phyloP scores from a whole-genome alignment of 2,797 vertebrate genomes.

The Schizothorax lantsangensis region DNA sequence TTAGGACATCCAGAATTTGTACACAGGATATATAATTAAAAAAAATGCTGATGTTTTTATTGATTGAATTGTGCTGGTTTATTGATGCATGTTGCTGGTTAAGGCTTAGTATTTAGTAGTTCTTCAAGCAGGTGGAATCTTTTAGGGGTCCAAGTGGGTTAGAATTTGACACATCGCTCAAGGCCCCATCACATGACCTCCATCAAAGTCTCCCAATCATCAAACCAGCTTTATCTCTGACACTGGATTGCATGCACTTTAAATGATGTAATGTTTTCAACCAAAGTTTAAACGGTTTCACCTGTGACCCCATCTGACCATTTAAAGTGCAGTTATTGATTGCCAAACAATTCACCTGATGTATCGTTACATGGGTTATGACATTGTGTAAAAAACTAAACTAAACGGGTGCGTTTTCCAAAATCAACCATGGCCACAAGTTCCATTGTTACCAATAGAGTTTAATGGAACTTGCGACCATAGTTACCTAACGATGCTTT shows the following conservation, averaged over 20 bases:
- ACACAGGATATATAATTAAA: background rate
- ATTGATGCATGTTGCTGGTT: background rate
- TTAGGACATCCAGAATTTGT: background rate
- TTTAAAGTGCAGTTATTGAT: background rate
- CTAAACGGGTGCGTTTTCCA: background rate
- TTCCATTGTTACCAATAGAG: background rate
- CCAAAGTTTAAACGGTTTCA: background rate
- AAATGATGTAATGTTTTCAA: background rate
- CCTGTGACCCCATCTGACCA: background rate
- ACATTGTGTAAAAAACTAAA: background rate
- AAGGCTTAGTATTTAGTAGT: background rate
- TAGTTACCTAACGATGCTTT: background rate
- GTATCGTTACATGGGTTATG: background rate
- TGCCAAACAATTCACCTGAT: background rate
- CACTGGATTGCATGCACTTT: background rate
- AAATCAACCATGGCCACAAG: background rate
- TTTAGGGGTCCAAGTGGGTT: slow-evolving; percentile 37
- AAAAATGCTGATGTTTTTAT: background rate
- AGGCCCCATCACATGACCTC: background rate
- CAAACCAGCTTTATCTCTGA: background rate
- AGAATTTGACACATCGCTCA: slow-evolving; percentile 26
- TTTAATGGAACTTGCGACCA: background rate
- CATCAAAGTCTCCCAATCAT: background rate
- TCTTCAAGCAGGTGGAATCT: background rate
- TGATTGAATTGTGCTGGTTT: background rate